Conservation (phyloP, 2,113 vertebrate genomes). For the Oenanthe oenanthe region DNA sequence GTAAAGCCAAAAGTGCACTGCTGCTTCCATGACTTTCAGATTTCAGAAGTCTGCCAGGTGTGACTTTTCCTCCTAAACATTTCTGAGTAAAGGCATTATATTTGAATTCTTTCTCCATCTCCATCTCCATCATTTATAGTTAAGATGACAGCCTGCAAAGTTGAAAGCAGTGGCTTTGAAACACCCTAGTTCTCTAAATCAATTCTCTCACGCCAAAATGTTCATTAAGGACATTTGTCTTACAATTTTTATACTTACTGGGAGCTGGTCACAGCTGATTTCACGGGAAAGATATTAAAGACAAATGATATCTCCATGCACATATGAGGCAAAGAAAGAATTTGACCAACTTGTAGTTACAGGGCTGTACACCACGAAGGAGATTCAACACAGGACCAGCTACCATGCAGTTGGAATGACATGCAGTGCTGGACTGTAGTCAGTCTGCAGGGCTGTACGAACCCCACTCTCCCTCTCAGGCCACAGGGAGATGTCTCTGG, state of each 20-base stretch:
- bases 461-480: background rate
- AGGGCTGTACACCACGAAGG: background rate
- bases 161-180: background rate
- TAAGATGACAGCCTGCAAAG: background rate
- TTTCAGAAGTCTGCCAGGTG: background rate
- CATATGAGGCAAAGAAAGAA: background rate
- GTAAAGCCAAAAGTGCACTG: background rate
- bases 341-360: background rate
- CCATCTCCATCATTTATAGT: background rate
- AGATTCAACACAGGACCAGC: background rate
- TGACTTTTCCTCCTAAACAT: background rate
- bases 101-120: background rate
- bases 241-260: background rate
- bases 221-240: background rate
- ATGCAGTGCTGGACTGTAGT: background rate
- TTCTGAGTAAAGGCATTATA: background rate
- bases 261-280: background rate
- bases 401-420: background rate
- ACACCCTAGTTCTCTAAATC: background rate
- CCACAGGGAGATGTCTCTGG: background rate
- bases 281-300: background rate
- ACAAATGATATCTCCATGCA: background rate
- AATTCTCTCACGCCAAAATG: background rate
- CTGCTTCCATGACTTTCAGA: background rate
- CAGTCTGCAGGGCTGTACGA: background rate